Percentiles rank a stretch among this genome's conserved stretches.
Evolutionary conservation across 2,113 vertebrate species (phyloP).

Genomic region (Arenaria interpres): DNA sequence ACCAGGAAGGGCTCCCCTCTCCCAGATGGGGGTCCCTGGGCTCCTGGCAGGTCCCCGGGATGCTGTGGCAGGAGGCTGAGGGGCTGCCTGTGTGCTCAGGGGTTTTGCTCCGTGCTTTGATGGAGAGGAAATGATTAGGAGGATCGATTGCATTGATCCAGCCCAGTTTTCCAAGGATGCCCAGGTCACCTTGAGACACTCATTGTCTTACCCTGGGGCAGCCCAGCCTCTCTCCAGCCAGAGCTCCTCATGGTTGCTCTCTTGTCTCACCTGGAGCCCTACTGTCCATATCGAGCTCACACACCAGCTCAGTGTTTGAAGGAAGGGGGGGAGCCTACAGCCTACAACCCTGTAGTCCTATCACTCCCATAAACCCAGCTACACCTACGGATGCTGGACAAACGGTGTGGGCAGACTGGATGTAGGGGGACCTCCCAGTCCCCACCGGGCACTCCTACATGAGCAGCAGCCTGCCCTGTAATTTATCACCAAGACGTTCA

Average conservation of each 20-base stretch:
- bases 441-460: not conserved
- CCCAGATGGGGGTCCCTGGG: not conserved
- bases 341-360: not conserved
- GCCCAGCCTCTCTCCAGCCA: not conserved
- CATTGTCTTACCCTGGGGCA: not conserved
- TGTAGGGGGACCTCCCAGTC: not conserved
- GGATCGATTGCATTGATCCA: not conserved
- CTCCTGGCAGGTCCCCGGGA: not conserved
- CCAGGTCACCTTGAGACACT: not conserved
- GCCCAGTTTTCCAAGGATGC: not conserved
- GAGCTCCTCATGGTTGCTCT: not conserved
- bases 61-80: not conserved
- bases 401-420: not conserved
- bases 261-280: not conserved
- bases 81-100: not conserved
- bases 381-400: not conserved
- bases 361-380: not conserved
- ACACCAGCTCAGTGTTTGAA: not conserved
- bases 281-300: not conserved
- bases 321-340: not conserved
- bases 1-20: not conserved
- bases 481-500: slow-evolving; percentile 51
- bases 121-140: not conserved
- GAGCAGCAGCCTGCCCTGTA: not conserved
- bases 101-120: not conserved